These are phyloP conservation scores for Platycnemis pennipes DNA, from an alignment of 2,888 invertebrate genomes.

Conservation along the genomic window DNA sequence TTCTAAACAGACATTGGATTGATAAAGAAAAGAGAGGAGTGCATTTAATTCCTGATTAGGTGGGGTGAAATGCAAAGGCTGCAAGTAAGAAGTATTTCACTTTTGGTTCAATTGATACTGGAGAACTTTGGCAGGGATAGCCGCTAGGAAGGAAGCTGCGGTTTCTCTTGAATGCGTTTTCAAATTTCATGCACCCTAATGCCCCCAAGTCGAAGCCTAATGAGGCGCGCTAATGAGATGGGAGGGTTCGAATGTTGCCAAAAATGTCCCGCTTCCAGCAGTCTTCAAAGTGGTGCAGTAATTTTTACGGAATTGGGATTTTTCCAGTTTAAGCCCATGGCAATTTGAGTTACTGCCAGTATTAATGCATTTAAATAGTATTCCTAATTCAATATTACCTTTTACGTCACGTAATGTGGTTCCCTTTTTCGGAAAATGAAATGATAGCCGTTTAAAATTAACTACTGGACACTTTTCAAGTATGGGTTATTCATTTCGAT, in stretches of 20 bases:
- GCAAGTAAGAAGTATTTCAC: too few species aligned
- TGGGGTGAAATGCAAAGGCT: too few species aligned
- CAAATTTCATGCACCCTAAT: background rate
- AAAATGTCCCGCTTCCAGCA: background rate
- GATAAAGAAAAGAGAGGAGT: too few species aligned
- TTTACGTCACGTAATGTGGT: background rate
- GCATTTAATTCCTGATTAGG: too few species aligned
- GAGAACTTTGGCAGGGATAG: background rate
- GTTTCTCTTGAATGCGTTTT: background rate
- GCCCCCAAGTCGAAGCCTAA: background rate
- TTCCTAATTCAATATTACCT: background rate
- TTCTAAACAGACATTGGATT: too few species aligned
- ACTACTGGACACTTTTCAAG: background rate
- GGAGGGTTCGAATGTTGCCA: background rate
- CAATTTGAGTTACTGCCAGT: slow-evolving; percentile 1
- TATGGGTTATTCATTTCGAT: background rate
- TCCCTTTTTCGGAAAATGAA: background rate
- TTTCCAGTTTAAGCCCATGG: background rate
- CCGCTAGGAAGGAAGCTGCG: background rate
- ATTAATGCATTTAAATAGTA: background rate
- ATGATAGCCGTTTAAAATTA: background rate
- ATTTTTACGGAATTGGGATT: background rate
- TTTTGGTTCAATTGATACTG: too few species aligned
- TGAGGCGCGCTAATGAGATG: background rate
- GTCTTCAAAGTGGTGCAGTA: background rate